Base-by-base conservation (phyloP, 2,888 invertebrate species). In the Polydrusus cervinus region DNA sequence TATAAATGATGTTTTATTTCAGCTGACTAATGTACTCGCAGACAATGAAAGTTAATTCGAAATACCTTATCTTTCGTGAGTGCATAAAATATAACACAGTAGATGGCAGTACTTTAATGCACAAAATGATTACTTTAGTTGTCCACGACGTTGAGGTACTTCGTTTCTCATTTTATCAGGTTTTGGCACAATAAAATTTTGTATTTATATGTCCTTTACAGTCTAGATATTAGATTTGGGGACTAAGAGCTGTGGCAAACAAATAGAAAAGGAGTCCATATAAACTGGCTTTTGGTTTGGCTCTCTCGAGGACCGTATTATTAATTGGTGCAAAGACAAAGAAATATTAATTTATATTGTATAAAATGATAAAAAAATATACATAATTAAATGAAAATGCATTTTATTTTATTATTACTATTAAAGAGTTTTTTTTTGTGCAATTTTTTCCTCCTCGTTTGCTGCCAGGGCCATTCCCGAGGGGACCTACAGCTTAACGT, bases 181-280 rank as follows among this genome's bases (percentile, higher is more conserved):
- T 34, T 51, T 51, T 34, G 34, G 34, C 30, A 47, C 47, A 18
- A 65, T 53, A 25, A n/a, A 57, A 16, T 34, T 67, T 67, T 55
- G 57, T 57, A 65, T 25, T 30, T 60, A 66, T 60, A 75, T 57
- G 25, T 71, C 64, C 83, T 81, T 80, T 79, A 82, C 82, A 82
- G 82, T 83, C 81, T 82, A 78, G 78, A 79, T 77, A 70, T 78
- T 80, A 80, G 8, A 47, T 43, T 80, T 82, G 78, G 83, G 82
- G 82, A 82, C 83, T 75, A 80, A 79, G 83, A 47, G 83, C 83
- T 84, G 83, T 84, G 82, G 82, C 83, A 34, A 34, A 34, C 34
- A 34, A 81, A 82, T 81, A 81, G 80, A 80, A 81, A 83, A 83
- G 82, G 80, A 82, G 76, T 74, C 73, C 74, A 77, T 68, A 76